Evolutionary conservation across 2,113 vertebrate genomes (phyloP), one percentile per base, ranked within the genome.

Genomic region (Turdus rufiventris): DNA sequence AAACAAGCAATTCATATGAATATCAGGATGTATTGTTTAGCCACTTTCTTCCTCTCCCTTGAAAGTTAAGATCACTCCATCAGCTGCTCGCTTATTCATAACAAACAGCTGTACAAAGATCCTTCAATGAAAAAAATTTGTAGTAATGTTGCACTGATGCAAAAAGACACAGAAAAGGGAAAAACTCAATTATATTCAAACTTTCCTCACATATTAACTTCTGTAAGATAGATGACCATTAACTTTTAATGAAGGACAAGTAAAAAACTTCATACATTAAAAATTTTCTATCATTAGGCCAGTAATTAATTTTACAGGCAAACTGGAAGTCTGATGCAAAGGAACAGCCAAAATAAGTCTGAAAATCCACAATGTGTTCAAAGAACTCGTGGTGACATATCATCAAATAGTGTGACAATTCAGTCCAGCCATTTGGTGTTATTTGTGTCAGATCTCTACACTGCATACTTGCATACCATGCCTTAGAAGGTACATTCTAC

Each of bases 61-160:
- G 54, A 33, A 91, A 87, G 31, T 38, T 57, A 88, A 45, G 34
- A 60, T 73, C 5, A 1, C 65, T 91, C 85, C 48, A 70, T 84
- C 79, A 92, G 83, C 74, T 90, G 71, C 75, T 84, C 91, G 68
- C 70, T 94, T 81, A 82, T 38, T 83, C 70, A 63, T 66, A 96
- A 90, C 72, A 95, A 84, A 28, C 51, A 86, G 40, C 63, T 91
- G 70, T 42, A 95, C 51, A 94, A 93, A 95, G 84, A 86, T 82
- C n/a, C 47, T 61, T 15, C 88, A 94, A 65, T 33, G 81, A 76
- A 91, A 92, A 84, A 18, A 23, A 3, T 40, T 62, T 78, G 38
- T 23, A 81, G 40, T 73, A 67, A 61, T 28, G 56, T 26, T 26
- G 25, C 93, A 89, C 54, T 57, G 72, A 89, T 40, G 85, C 24